These are phyloP conservation scores for Lottia gigantea DNA, from an alignment of 2,888 invertebrate genomes.

Conservation along the genomic window DNA sequence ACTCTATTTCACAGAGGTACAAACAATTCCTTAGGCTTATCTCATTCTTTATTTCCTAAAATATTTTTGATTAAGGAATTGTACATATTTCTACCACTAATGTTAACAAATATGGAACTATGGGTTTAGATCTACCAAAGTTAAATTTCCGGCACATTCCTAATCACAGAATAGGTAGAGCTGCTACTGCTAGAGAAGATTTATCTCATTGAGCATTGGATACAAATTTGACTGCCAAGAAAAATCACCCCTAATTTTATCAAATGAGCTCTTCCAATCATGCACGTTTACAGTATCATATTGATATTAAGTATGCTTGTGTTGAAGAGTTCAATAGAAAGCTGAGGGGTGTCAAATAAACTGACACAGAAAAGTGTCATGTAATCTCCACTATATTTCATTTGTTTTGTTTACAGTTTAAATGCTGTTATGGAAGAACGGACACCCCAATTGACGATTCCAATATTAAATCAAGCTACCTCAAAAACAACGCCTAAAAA, in stretches of 20 bases:
- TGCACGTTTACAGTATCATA: conserved; percentile 4
- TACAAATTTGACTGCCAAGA: background rate
- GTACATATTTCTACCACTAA: too few relatives aligned
- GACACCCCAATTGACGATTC: background rate
- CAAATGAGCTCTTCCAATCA: conserved; percentile 12
- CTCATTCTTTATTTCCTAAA: background rate
- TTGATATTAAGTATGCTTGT: conserved; percentile 12
- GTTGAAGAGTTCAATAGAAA: background rate
- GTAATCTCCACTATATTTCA: too few relatives aligned
- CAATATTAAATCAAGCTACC: conserved; percentile 2
- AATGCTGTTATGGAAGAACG: conserved; percentile 15
- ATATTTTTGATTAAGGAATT: too few relatives aligned
- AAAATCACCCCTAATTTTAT: conserved; percentile 7
- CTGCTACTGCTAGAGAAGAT: too few relatives aligned
- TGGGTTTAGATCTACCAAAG: too few relatives aligned
- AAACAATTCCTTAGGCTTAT: background rate
- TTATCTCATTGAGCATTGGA: too few relatives aligned
- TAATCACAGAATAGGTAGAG: too few relatives aligned
- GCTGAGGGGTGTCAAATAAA: too few relatives aligned
- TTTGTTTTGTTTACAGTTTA: conserved; percentile 2
- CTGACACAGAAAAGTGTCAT: too few relatives aligned
- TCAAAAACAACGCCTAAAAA: background rate
- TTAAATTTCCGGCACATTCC: too few relatives aligned
- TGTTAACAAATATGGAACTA: too few relatives aligned
- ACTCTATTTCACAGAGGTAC: conserved; percentile 10